Evolutionary conservation across 2,888 invertebrate genomes (phyloP).

Genomic region (Sesamia inferens): DNA sequence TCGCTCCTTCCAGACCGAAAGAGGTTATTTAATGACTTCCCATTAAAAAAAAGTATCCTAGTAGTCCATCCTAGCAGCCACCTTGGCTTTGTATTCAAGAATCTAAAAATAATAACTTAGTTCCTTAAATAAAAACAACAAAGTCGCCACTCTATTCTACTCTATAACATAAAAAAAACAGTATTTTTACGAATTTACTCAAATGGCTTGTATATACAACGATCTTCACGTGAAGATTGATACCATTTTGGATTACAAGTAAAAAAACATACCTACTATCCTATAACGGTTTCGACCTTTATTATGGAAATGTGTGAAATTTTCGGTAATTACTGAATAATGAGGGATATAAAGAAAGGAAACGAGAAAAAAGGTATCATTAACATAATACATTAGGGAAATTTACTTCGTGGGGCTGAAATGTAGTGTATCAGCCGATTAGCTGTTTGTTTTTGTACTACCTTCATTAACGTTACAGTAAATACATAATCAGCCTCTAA

Average conservation of each 20-base stretch:
- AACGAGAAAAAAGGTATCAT: slow-evolving; percentile 23
- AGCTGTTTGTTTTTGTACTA: slow-evolving; percentile 30
- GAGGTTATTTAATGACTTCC: no score
- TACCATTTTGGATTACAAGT: background rate
- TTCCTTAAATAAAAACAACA: no score
- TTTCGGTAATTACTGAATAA: slow-evolving; percentile 31
- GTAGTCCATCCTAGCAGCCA: no score
- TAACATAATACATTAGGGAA: slow-evolving; percentile 38
- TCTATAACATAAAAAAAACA: no score
- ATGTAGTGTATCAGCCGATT: slow-evolving; percentile 41
- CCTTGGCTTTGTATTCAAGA: no score
- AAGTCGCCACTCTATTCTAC: no score
- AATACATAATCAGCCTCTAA: slow-evolving; percentile 16
- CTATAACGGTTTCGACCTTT: background rate
- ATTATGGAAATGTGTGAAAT: background rate
- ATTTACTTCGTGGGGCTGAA: slow-evolving; percentile 35
- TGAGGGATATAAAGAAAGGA: slow-evolving; percentile 11
- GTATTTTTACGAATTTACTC: no score
- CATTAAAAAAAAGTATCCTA: no score
- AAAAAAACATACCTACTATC: background rate
- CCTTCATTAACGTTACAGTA: slow-evolving; percentile 37
- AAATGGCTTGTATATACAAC: no score
- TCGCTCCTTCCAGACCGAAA: no score
- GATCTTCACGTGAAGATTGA: no score
- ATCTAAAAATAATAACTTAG: no score